A percentile compares a stretch with the other conserved stretches of the same genome.
These are phyloP conservation scores for Epizoanthus illoricatus DNA, from an alignment of 92 coral and sea anemone species.

Conservation along the genomic window DNA sequence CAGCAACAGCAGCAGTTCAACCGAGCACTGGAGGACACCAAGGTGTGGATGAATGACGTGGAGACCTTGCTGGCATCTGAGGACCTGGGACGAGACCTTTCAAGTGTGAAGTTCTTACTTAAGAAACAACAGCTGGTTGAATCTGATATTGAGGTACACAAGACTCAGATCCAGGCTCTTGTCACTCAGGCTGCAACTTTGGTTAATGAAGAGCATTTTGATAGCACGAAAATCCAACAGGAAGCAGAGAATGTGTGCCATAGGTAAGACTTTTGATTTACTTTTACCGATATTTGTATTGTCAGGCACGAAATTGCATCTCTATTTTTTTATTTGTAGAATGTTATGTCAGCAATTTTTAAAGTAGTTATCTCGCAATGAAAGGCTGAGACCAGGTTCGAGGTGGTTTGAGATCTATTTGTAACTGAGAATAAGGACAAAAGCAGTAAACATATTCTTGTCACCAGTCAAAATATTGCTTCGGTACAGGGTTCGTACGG, in stretches of 20 bases:
- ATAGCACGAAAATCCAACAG: slow-evolving; percentile 64
- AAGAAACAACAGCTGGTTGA: slow-evolving; percentile 85
- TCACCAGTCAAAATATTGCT: too few relatives aligned
- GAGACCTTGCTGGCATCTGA: slow-evolving; percentile 86
- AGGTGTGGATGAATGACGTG: slow-evolving; percentile 88
- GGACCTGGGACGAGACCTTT: slow-evolving; percentile 83
- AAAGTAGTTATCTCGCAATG: too few relatives aligned
- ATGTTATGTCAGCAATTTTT: too few relatives aligned
- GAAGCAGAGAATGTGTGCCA: slow-evolving; percentile 54
- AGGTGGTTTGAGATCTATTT: too few relatives aligned
- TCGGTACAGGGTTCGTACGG: too few relatives aligned
- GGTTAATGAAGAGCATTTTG: slow-evolving; percentile 79
- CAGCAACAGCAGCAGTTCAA: slow-evolving; percentile 80
- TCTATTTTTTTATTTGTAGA: too few relatives aligned
- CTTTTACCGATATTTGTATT: too few relatives aligned
- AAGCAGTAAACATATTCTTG: too few relatives aligned
- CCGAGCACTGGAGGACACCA: slow-evolving; percentile 71
- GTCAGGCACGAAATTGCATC: too few relatives aligned
- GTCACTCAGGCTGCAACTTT: slow-evolving; percentile 71
- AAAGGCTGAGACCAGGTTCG: too few relatives aligned
- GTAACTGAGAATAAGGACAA: too few relatives aligned
- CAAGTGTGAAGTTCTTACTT: slow-evolving; percentile 88
- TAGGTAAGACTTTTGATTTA: slow-evolving; percentile 37
- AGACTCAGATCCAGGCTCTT: slow-evolving; percentile 64
- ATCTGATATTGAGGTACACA: slow-evolving; percentile 76